Conservation (phyloP, 2,888 invertebrate genomes). For the Meteorus colon region DNA sequence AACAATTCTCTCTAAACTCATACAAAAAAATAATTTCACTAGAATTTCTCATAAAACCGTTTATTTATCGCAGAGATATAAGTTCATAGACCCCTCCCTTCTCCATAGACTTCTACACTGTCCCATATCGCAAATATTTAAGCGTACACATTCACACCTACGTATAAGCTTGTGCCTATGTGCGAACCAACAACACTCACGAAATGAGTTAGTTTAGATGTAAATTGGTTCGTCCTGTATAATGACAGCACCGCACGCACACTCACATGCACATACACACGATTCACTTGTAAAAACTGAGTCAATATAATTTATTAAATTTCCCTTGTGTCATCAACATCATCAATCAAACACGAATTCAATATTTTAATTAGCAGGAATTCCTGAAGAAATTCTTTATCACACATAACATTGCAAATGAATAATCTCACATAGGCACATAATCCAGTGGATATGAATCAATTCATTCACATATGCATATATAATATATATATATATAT, state of each 20-base stretch:
- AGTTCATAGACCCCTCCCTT: too few relatives aligned
- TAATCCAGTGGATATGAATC: background rate
- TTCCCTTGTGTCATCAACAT: background rate
- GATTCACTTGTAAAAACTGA: slow-evolving; percentile 5
- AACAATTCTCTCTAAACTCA: too few relatives aligned
- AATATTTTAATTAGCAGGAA: background rate
- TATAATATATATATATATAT: background rate
- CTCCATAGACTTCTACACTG: too few relatives aligned
- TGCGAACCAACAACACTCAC: too few relatives aligned
- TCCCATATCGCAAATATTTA: too few relatives aligned
- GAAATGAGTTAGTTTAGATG: slow-evolving; percentile 19
- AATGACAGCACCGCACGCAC: background rate
- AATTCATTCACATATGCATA: background rate
- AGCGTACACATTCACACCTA: too few relatives aligned
- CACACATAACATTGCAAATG: background rate
- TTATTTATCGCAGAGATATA: too few relatives aligned
- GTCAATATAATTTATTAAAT: slow-evolving; percentile 10
- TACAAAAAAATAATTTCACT: too few relatives aligned
- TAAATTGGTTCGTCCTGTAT: slow-evolving; percentile 12
- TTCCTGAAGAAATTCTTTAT: background rate
- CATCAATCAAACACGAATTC: slow-evolving; percentile 12
- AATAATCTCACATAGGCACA: background rate
- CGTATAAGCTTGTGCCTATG: too few relatives aligned
- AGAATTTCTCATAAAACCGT: too few relatives aligned
- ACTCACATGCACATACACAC: too few relatives aligned